A percentile compares a stretch with the other conserved stretches of the same genome.
Conservation (phyloP, 2,888 invertebrate genomes). For the Pyralis farinalis region DNA sequence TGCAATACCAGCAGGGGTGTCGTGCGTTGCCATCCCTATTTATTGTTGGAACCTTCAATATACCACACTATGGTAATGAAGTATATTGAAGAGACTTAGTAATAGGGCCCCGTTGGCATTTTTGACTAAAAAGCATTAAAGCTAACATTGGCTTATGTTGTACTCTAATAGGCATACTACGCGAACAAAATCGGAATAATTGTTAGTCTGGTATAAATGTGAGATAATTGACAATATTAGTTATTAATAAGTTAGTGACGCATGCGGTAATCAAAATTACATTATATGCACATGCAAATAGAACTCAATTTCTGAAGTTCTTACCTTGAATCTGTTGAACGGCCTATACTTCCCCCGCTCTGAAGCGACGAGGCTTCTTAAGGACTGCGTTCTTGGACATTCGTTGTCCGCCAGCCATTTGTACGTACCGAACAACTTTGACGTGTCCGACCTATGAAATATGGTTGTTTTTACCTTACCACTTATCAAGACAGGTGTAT, state of each 20-base stretch:
- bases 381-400: conserved; percentile 58
- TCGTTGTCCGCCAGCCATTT: conserved; percentile 50
- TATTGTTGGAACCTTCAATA: too few species aligned
- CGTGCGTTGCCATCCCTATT: too few species aligned
- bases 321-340: conserved; percentile 74
- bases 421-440: conserved; percentile 59
- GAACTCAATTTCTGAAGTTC: neutral
- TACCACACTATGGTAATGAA: too few species aligned
- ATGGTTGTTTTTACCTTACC: conserved; percentile 6
- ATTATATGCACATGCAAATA: neutral
- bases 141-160: too few species aligned
- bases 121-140: too few species aligned
- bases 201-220: too few species aligned
- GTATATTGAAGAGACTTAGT: too few species aligned
- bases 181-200: too few species aligned
- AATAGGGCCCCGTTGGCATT: too few species aligned
- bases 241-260: neutral
- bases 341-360: conserved; percentile 61
- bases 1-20: too few species aligned
- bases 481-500: neutral
- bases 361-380: conserved; percentile 61
- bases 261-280: neutral
- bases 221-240: too few species aligned
- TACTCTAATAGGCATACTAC: too few species aligned
- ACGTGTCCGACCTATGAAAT: conserved; percentile 48